Evolutionary conservation across 2,113 vertebrate genomes (phyloP), one percentile per base, ranked within the genome.

Genomic region (Xiphophorus couchianus): DNA sequence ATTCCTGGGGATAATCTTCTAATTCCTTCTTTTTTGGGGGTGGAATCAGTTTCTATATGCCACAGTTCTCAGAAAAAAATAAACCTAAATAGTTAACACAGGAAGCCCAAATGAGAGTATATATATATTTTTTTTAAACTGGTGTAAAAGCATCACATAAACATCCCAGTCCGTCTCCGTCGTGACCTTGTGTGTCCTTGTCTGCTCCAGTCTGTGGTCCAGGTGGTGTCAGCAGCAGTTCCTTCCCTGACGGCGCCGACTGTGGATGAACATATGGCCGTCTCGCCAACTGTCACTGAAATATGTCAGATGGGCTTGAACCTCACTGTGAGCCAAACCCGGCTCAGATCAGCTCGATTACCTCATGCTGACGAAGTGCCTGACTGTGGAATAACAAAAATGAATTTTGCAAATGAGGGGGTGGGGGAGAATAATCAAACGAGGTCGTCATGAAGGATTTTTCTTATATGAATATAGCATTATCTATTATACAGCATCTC

Each of bases 141-240:
- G 0, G 31, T 17, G 15, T 25, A 72, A 29, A 60, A 11, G 66
- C 14, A 35, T 73, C 68, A 78, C 85, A 58, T 82, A 74, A 69
- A 48, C 15, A 44, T 28, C 5, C 3, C 70, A 44, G 58, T 73
- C 25, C 48, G 22, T 61, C 69, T 76, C 22, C 17, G 5, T 19
- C 4, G 14, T 82, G 80, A 90, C 83, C 81, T 86, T 77, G 27
- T n/a, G 63, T 80, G 22, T 44, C 66, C 76, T 71, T 73, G 85
- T 83, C 69, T 76, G 19, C 22, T 9, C 51, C 51, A 1, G 62
- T 71, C 76, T 72, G 76, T 70, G 84, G 66, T 69, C 87, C 87
- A 89, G 90, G 82, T 91, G 91, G 88, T 77, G 71, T 75, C 77
- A 76, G 83, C 74, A 27, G 81, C 66, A 74, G 86, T 66, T 31